phyloP scores from a whole-genome alignment of 2,797 vertebrate genomes.

The Anas georgica region DNA sequence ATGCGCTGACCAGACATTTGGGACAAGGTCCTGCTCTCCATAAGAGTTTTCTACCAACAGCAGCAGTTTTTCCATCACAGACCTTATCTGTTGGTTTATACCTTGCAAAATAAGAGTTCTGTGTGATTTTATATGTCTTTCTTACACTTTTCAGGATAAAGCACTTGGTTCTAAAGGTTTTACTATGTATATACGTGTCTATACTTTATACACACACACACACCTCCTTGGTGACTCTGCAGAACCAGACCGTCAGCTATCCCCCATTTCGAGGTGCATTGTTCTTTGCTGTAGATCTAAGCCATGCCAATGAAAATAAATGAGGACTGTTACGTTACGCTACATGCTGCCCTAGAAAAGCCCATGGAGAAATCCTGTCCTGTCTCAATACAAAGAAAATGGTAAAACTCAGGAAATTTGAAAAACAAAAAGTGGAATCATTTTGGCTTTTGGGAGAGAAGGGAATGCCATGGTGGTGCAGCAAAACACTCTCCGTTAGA shows the following conservation, averaged over 20 bases:
- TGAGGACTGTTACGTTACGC: not conserved
- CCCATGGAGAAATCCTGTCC: not conserved
- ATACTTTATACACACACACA: not conserved
- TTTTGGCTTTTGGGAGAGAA: not conserved
- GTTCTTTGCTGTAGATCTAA: not conserved
- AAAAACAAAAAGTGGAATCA: not conserved
- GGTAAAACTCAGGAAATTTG: not conserved
- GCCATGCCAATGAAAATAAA: not conserved
- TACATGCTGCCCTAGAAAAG: not conserved
- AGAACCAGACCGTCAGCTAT: not conserved
- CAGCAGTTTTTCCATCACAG: not conserved
- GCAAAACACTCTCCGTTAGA: not conserved
- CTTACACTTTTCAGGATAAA: not conserved
- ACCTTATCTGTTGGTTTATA: not conserved
- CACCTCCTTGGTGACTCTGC: accelerated
- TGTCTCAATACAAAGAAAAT: not conserved
- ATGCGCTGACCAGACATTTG: not conserved
- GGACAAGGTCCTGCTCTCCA: not conserved
- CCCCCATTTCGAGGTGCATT: not conserved
- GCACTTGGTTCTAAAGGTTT: not conserved
- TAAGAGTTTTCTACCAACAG: not conserved
- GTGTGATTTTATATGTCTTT: not conserved
- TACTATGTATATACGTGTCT: no score
- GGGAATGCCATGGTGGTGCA: not conserved
- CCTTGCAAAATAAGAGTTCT: not conserved